phyloP scores from a whole-genome alignment of 2,113 vertebrate genomes.

The Australoheros scitulus region DNA sequence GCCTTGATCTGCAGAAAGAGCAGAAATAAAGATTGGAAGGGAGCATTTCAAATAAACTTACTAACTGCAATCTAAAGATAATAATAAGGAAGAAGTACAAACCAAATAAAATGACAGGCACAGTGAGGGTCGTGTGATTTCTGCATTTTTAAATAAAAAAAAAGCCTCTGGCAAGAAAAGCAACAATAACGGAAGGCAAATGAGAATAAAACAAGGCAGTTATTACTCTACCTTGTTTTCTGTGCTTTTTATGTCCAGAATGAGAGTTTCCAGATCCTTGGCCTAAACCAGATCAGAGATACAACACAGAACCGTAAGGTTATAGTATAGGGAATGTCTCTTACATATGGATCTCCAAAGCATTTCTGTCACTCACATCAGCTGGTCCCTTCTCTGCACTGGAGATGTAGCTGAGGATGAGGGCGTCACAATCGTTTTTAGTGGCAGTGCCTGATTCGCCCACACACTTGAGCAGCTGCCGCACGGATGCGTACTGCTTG shows the following conservation, averaged over 20 bases:
- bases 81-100: not conserved
- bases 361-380: constrained; percentile 78
- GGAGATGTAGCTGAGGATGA: constrained; percentile 90
- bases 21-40: not conserved
- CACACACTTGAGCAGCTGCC: constrained; percentile 95
- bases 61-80: not conserved
- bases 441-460: constrained; percentile 91
- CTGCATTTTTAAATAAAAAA: not conserved
- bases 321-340: not conserved
- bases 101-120: not conserved
- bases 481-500: constrained; percentile 86
- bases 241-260: constrained; percentile 90
- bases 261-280: constrained; percentile 92
- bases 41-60: fast-evolving
- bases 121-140: not conserved
- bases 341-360: not conserved
- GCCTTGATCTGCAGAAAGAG: constrained; percentile 86
- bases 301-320: not conserved
- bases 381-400: constrained; percentile 84
- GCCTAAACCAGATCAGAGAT: constrained; percentile 61
- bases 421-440: constrained; percentile 89
- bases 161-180: not conserved
- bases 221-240: constrained; percentile 88
- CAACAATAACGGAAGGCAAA: not conserved
- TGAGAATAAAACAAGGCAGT: not conserved